Percentiles rank a stretch among this genome's conserved stretches.
Evolutionary conservation across 2,797 vertebrate species (phyloP).

Genomic region (Pristis pectinata): DNA sequence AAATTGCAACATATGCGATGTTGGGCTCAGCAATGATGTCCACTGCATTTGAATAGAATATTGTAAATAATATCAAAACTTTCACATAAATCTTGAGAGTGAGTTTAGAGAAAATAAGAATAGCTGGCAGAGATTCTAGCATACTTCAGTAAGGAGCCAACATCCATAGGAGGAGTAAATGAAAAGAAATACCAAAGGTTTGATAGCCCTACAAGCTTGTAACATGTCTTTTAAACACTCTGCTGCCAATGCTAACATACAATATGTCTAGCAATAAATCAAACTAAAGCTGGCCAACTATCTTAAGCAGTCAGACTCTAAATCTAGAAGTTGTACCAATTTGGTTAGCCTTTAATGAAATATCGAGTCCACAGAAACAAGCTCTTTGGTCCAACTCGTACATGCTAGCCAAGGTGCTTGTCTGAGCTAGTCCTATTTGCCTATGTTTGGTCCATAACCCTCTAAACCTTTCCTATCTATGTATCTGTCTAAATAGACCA

Average conservation of each 20-base stretch:
- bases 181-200: not conserved
- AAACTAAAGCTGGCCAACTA: not conserved
- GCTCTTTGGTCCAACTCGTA: no score
- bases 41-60: not conserved
- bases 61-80: not conserved
- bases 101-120: no score
- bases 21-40: not conserved
- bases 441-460: no score
- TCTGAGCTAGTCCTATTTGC: no score
- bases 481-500: no score
- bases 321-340: not conserved
- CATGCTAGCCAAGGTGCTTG: no score
- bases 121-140: not conserved
- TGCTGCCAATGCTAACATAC: not conserved
- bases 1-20: not conserved
- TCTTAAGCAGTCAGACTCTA: not conserved
- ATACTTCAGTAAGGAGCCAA: not conserved
- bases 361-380: no score
- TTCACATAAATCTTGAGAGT: not conserved
- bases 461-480: no score
- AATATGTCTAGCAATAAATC: not conserved
- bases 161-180: not conserved
- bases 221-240: not conserved
- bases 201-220: not conserved
- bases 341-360: not conserved